Evolutionary conservation across 2,888 invertebrate genomes (phyloP), one percentile per base, ranked within the genome.

Genomic region (Cheilosia variabilis): DNA sequence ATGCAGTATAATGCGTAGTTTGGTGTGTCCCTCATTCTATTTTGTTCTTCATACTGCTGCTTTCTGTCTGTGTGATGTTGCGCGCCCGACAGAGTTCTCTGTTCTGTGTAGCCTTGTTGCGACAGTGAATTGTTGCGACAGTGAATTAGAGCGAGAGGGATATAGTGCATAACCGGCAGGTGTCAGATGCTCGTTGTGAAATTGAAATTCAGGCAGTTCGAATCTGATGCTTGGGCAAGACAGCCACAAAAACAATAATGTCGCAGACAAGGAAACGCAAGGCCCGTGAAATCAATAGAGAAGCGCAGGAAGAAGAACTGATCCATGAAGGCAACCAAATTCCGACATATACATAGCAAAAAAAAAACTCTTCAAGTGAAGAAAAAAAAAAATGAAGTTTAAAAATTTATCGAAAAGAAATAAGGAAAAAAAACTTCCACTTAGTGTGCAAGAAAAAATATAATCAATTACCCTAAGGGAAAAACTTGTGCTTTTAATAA

Each of bases 11-110:
- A 19, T 47, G 47, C 47, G 5, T 47, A 6, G n/a, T 19, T 47
- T 47, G 47, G 47, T 47, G 5, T 45, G 45, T 45, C 45, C 17
- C 45, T 45, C 45, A 45, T 45, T 45, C 45, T 45, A 15, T 45
- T 62, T 22, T 62, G 62, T 19, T 62, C 19, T 41, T 62, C 62
- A 62, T 41, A 24, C 41, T 13, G 62, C 43, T 24, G 43, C 43
- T 41, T 41, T 13, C 41, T 62, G 62, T 62, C 43, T 41, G n/a
- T 45, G 41, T 22, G 37, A 45, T 60, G 41, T 60, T 60, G 22
- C 37, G 34, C 60, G 34, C 13, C 27, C 41, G 34, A 15, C 41
- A 19, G 41, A 41, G 34, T 34, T 24, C 22, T 60, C 37, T 60
- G 60, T 60, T 60, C 41, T 60, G 37, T 43, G 17, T 31, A 37